phyloP scores from a whole-genome alignment of 2,888 invertebrate genomes.

The Thymelicus sylvestris region DNA sequence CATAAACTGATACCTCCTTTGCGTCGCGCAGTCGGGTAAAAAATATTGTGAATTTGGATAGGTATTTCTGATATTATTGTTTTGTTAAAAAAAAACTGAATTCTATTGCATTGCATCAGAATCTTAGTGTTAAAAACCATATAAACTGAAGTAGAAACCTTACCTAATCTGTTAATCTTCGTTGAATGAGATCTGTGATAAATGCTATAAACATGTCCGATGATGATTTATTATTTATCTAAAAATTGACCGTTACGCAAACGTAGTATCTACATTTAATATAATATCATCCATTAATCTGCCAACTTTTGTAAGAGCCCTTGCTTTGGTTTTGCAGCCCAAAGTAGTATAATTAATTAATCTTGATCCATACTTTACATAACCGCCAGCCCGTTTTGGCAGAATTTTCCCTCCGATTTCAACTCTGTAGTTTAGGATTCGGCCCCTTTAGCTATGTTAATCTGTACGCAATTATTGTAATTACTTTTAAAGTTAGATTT shows the following conservation, averaged over 20 bases:
- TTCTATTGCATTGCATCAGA: no score
- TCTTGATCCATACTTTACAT: conserved; percentile 53
- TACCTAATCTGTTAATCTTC: no score
- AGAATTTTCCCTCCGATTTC: conserved; percentile 31
- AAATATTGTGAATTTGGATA: no score
- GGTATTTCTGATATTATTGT: no score
- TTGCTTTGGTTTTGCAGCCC: conserved; percentile 18
- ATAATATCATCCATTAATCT: conserved; percentile 13
- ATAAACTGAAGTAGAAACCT: no score
- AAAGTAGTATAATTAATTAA: conserved; percentile 47
- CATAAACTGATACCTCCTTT: no score
- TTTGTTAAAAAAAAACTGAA: no score
- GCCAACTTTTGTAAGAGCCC: conserved; percentile 17
- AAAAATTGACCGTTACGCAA: conserved; percentile 9
- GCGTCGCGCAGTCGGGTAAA: no score
- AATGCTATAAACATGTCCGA: no score
- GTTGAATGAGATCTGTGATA: no score
- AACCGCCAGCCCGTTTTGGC: conserved; percentile 55
- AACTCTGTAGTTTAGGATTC: conserved; percentile 20
- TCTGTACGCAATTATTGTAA: conserved; percentile 13
- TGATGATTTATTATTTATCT: neutral
- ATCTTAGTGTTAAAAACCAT: no score
- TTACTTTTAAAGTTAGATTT: conserved; percentile 6
- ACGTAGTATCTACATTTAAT: neutral
- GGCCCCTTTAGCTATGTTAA: conserved; percentile 34